Evolutionary conservation across 37 sponge, comb jelly and placozoan species (phyloP).

Genomic region (Halichondria panicea): DNA sequence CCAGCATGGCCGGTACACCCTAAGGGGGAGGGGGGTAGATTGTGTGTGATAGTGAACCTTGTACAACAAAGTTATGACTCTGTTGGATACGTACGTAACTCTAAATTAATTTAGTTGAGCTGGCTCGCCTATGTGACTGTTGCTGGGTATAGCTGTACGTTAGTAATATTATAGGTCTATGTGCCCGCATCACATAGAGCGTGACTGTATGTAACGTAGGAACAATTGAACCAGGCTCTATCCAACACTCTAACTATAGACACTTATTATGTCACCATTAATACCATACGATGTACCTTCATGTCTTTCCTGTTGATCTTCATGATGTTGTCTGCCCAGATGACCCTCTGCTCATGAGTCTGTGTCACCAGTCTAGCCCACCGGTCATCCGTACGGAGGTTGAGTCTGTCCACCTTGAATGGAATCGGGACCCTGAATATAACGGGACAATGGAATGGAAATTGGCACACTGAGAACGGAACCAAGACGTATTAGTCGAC

Average conservation of each 20-base stretch:
- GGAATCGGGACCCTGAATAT: constrained; percentile 58
- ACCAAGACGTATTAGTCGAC: background rate
- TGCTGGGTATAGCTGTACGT: background rate
- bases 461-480: background rate
- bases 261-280: background rate
- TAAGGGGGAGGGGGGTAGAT: background rate
- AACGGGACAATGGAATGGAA: background rate
- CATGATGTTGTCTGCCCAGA: constrained; percentile 83
- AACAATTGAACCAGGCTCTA: background rate
- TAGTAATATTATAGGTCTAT: background rate
- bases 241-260: no score
- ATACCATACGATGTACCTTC: constrained; percentile 44
- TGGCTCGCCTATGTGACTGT: background rate
- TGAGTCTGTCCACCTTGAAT: constrained; percentile 70
- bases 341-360: constrained; percentile 63
- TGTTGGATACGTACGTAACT: no score
- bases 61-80: background rate
- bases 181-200: background rate
- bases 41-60: background rate
- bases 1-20: constrained; percentile 60
- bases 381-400: constrained; percentile 49
- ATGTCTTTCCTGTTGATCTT: constrained; percentile 78
- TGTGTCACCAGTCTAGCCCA: constrained; percentile 66
- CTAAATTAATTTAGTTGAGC: no score
- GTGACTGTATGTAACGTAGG: background rate